Percentiles rank a stretch among this genome's conserved stretches.
Evolutionary conservation across 2,797 vertebrate genomes (phyloP).

Genomic region (Peromyscus aztecus): DNA sequence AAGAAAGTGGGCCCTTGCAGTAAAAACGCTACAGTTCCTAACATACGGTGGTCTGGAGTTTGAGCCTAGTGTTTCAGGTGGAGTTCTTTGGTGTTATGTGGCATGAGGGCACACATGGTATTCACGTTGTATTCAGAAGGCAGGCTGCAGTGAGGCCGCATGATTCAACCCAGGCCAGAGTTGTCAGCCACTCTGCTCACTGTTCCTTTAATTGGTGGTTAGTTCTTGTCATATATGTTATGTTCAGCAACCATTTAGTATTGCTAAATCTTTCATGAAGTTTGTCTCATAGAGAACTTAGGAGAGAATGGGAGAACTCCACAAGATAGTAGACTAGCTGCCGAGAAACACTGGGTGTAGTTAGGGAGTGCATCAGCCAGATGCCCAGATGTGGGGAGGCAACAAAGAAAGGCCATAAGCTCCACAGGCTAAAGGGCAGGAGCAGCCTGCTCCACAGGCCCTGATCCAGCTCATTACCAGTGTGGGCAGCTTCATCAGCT

Average conservation of each 20-base stretch:
- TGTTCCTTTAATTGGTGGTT: background rate
- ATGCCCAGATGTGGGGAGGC: background rate
- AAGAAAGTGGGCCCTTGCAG: background rate
- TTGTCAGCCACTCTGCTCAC: background rate
- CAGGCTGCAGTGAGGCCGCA: background rate
- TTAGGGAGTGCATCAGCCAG: fast-evolving
- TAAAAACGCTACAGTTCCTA: background rate
- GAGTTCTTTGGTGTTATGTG: background rate
- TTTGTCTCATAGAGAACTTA: background rate
- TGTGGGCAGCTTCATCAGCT: background rate
- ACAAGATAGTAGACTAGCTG: too few relatives aligned
- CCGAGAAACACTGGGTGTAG: too few relatives aligned
- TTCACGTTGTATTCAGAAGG: background rate
- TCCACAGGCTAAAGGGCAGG: background rate
- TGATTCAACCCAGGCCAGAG: background rate
- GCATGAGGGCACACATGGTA: background rate
- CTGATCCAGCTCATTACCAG: background rate
- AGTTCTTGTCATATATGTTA: background rate
- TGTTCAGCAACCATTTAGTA: background rate
- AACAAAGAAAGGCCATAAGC: background rate
- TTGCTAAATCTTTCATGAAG: background rate
- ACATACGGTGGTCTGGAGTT: fast-evolving
- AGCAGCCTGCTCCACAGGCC: background rate
- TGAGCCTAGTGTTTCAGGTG: background rate
- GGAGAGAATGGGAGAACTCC: background rate